Evolutionary conservation across 2,888 invertebrate species (phyloP), one percentile per base, ranked within the genome.

Genomic region (Girardia tigrina): DNA sequence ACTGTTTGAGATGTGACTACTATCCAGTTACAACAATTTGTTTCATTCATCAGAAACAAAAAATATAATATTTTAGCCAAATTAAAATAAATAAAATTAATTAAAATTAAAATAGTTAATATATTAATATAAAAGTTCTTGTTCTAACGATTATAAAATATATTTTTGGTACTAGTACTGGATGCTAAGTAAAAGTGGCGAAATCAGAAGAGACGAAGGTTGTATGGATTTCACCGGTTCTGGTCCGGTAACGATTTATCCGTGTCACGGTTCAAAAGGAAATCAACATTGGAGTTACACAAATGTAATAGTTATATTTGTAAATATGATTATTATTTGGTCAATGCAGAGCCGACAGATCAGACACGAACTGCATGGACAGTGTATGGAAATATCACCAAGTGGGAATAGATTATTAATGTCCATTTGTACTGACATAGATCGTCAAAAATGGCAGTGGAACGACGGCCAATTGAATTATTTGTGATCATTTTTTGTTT

Each of bases 251-350:
- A 85, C 86, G 80, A 84, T 86, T 42, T 86, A 85, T 80, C 84
- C 85, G 0, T 86, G 86, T 79, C 86, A 86, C 78, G 81, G 83
- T 29, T 84, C 84, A 83, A 84, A 84, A 78, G 86, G 86, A 70
- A 86, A 86, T 80, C 86, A 86, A 79, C 84, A 85, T 78, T 86
- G 86, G 86, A 77, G 80, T 36, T 86, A 86, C 77, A 36, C 36
- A 36, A 8, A 36, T 36, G 36, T 36, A 36, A 16, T 36, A 36
- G 16, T 36, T 16, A 36, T 12, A 36, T 36, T 36, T 12, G 8
- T 36, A 12, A 36, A 36, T 16, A 12, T 12, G 16, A 36, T 36
- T 8, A 12, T 12, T 36, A 12, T 36, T 36, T 16, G 8, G 36
- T 36, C 16, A 36, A 36, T 36, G 12, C n/a, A 70, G 70, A 6